Evolutionary conservation across 1,140 invertebrate genomes (phyloP), one percentile per base, ranked within the genome.

Genomic region (Eufriesea mexicana): DNA sequence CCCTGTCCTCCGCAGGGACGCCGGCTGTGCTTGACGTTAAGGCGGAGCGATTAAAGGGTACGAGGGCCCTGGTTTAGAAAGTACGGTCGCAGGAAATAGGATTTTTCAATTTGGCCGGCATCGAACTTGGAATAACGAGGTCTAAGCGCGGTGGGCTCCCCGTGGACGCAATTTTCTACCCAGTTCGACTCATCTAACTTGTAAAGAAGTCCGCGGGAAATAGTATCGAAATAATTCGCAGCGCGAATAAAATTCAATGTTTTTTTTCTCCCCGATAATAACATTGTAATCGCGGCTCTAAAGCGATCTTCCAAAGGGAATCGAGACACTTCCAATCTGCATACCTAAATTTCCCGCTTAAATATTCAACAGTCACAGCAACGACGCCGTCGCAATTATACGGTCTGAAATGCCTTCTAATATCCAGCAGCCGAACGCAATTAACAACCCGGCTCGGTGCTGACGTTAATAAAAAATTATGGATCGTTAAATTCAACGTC

Each of bases 21-120:
- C 81, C 67, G 72, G 68, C 84, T 89, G 87, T 62, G 76, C 79
- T 83, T 86, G 87, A 89, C 86, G 86, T 84, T 79, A 88, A 89
- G 84, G 84, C 79, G 72, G 79, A 57, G 25, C 86, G 77, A 83
- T 88, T 85, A 88, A 88, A 87, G 54, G 72, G 86, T 70, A 83
- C 71, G 68, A 42, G 75, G 62, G 64, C 25, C 35, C 82, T 54
- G 74, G 78, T 71, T 82, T 42, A 71, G 79, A 83, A 71, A 66
- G 49, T 28, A 55, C 42, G 59, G 74, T 55, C 74, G 75, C 57
- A 70, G 55, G 62, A 78, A 81, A 76, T 73, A 62, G 83, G 79
- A 84, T 79, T 84, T 87, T 78, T 71, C 74, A 70, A 83, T 78
- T 62, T 25, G 14, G 23, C 51, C 28, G 12, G 7, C 47, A 54